Conservation (phyloP, 2,113 vertebrate genomes). For the Sialia sialis region DNA sequence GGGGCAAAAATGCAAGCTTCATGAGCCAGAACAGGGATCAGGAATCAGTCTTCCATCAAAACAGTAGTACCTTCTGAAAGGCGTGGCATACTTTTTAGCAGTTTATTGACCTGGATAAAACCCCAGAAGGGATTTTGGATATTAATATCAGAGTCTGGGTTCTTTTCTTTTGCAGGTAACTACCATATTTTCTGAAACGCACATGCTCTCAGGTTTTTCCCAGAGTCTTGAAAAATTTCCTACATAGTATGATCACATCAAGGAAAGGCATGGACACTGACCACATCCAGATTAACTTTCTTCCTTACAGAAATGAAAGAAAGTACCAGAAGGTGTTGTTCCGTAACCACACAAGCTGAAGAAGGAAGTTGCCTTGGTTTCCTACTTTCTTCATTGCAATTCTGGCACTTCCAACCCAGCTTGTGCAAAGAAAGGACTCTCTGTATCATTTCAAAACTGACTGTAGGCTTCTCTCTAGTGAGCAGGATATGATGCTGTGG, state of each 20-base stretch:
- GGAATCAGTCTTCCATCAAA: background rate
- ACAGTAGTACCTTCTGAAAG: background rate
- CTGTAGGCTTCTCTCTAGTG: background rate
- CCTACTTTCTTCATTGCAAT: fast-evolving
- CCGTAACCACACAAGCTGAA: background rate
- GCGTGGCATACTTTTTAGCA: too few species aligned
- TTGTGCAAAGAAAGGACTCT: background rate
- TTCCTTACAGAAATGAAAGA: background rate
- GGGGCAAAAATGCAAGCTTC: background rate
- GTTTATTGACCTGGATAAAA: background rate
- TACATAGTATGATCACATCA: background rate
- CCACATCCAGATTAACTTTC: background rate
- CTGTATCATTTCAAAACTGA: background rate
- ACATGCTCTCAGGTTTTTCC: background rate
- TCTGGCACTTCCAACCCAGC: background rate
- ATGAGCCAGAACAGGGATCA: background rate
- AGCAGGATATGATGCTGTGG: background rate
- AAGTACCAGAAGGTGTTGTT: background rate
- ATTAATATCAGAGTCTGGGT: background rate
- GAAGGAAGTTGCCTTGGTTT: background rate
- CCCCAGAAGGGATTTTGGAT: background rate
- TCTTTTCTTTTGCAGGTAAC: background rate
- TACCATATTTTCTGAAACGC: background rate
- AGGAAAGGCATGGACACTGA: background rate
- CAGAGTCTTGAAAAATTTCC: background rate